Base-by-base conservation (phyloP, 2,888 invertebrate species). In the Notodonta ziczac region DNA sequence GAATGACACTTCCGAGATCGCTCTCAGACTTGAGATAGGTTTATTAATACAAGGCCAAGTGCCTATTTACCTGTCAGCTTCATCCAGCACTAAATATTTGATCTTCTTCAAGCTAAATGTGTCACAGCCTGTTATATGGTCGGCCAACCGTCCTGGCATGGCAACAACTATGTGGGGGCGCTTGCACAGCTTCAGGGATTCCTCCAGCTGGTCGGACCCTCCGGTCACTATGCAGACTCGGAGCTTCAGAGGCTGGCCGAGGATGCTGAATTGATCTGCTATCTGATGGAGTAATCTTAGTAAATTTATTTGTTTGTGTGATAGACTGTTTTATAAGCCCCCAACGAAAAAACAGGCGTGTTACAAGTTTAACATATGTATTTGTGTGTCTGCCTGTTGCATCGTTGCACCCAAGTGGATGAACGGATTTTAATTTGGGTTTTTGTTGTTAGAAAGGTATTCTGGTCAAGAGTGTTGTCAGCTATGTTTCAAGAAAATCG, bases 151-250 rank as follows among this genome's bases (percentile, higher is more conserved):
- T 1, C 99, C 99, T 0, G 99, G 99, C 85, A 99, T 99, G 0
- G 99, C 98, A 0, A 99, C 97, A 2, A 99, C 97, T 73, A 99
- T 96, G 85, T 99, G 99, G 0, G 99, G 99, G 59, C 96, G 95
- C 69, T 95, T 96, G 12, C 97, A 94, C 24, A 99, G 90, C 77
- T 98, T 97, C 76, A 96, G 93, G 0, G 97, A 98, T 88, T 99
- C 99, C 13, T 95, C 94, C 62, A 99, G 95, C 95, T 98, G 98
- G 85, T 98, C 98, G 75, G 98, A 97, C 9, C 99, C 99, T 9
- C 99, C 99, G n/a, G 99, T 98, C 16, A 99, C 96, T 0, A 98
- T 97, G 78, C 96, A 96, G 55, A 97, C 97, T 76, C 97, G 94
- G 10, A 99, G 93, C 68, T 97, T 97, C 70, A 98, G 96, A 0